These are phyloP conservation scores for Temnothorax unifasciatus DNA, from an alignment of 2,888 invertebrate genomes.

Conservation along the genomic window DNA sequence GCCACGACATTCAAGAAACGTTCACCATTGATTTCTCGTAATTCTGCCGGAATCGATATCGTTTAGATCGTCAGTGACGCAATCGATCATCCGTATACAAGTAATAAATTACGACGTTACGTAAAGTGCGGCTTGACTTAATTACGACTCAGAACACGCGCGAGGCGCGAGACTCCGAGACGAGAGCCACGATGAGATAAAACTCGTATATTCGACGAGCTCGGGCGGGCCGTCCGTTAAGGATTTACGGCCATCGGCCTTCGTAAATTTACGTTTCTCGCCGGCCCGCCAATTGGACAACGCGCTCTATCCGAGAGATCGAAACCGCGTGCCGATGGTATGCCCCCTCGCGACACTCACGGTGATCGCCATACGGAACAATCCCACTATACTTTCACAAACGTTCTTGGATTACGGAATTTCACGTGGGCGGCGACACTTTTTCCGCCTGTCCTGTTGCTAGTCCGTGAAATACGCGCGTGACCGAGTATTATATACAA, in stretches of 20 bases:
- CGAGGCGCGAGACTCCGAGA: background rate
- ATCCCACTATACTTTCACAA: conserved; percentile 69
- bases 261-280: conserved; percentile 39
- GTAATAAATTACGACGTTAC: background rate
- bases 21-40: background rate
- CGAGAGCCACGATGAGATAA: background rate
- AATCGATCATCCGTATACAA: conserved; percentile 5
- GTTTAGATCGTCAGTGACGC: background rate
- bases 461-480: conserved; percentile 66
- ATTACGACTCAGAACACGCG: conserved; percentile 7
- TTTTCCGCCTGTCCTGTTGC: conserved; percentile 60
- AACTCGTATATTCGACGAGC: conserved; percentile 12
- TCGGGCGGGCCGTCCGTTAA: conserved; percentile 18
- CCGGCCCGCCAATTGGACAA: conserved; percentile 31
- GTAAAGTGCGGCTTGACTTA: background rate
- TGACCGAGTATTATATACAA: conserved; percentile 18
- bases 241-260: conserved; percentile 16
- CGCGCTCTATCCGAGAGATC: conserved; percentile 60
- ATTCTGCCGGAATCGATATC: background rate
- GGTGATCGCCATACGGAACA: conserved; percentile 55
- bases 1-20: background rate
- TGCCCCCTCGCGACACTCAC: conserved; percentile 44
- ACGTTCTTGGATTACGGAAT: conserved; percentile 72
- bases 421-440: conserved; percentile 73
- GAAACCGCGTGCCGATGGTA: conserved; percentile 33